Evolutionary conservation across 2,113 vertebrate species (phyloP).

Genomic region (Cettia cetti): DNA sequence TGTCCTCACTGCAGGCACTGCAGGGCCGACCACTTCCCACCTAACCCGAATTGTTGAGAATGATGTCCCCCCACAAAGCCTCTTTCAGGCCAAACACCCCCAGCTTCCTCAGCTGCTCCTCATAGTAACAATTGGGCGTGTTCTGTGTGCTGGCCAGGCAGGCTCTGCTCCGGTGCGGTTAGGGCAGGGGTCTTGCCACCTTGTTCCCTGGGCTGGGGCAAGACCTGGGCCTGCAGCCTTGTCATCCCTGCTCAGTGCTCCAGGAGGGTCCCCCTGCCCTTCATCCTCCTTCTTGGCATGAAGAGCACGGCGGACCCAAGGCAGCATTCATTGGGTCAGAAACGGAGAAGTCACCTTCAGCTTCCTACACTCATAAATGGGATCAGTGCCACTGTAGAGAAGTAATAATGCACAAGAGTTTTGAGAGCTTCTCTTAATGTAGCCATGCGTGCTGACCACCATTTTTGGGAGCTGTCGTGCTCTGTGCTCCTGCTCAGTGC

Average conservation of each 20-base stretch:
- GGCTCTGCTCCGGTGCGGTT: neutral
- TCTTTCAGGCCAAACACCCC: neutral
- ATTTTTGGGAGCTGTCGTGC: rapidly evolving
- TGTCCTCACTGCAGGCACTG: neutral
- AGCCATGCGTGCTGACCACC: rapidly evolving
- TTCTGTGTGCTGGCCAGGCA: neutral
- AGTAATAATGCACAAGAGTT: rapidly evolving
- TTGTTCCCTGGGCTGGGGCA: neutral
- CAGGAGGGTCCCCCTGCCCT: rapidly evolving
- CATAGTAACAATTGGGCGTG: too few species aligned
- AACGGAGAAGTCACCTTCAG: rapidly evolving
- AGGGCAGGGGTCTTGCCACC: neutral
- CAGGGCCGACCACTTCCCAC: too few species aligned
- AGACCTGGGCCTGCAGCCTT: rapidly evolving
- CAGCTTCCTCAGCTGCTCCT: neutral
- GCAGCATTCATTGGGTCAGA: rapidly evolving
- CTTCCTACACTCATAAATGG: neutral
- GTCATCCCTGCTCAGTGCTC: rapidly evolving
- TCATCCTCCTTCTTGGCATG: rapidly evolving
- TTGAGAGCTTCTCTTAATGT: neutral
- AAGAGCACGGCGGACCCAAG: neutral
- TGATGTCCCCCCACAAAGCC: rapidly evolving
- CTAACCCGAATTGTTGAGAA: too few species aligned
- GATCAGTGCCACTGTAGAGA: rapidly evolving
- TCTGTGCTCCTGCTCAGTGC: rapidly evolving